Evolutionary conservation across 2,888 invertebrate species (phyloP).

Genomic region (Torymus aiolomorphi): DNA sequence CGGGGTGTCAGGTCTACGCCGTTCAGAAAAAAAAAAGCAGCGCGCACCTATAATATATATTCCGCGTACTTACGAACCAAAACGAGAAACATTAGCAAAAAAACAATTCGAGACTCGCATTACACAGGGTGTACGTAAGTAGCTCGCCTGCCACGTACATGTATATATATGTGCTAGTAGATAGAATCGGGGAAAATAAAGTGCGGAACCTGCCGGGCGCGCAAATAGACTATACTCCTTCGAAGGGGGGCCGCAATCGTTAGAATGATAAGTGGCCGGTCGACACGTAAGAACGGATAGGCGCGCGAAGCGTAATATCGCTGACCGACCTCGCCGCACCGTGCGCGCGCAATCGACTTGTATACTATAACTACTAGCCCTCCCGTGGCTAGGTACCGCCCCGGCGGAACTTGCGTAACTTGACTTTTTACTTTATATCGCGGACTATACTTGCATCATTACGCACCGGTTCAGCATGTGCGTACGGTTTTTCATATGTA

Average conservation of each 20-base stretch:
- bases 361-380: not conserved
- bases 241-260: constrained; percentile 59
- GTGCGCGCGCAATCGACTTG: no score
- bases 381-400: constrained; percentile 21
- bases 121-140: no score
- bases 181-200: no score
- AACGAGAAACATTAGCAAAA: no score
- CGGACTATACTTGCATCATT: constrained; percentile 17
- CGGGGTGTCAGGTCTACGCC: no score
- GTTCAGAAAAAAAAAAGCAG: no score
- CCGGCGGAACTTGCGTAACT: constrained; percentile 33
- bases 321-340: constrained; percentile 16
- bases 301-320: constrained; percentile 35
- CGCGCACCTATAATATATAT: no score
- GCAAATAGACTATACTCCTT: not conserved
- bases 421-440: constrained; percentile 22
- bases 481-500: not conserved
- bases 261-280: constrained; percentile 70
- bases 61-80: no score
- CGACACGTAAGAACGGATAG: constrained; percentile 68
- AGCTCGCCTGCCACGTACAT: no score
- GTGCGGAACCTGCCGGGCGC: no score
- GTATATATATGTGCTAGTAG: no score
- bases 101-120: no score
- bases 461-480: not conserved